Base-by-base conservation (phyloP, 2,113 vertebrate species). In the Oreochromis aureus region DNA sequence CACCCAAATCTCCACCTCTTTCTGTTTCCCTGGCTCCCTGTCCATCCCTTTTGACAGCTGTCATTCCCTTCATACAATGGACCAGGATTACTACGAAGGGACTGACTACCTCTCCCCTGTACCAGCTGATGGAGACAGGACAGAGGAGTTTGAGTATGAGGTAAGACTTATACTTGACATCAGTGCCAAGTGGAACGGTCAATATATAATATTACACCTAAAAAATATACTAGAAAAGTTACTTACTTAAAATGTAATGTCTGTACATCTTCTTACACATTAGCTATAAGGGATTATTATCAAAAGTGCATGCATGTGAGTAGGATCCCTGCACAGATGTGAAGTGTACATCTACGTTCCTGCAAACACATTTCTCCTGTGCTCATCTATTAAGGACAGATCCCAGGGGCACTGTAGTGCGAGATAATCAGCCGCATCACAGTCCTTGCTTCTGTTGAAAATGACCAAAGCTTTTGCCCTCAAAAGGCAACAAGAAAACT, bases 121-220 rank as follows among this genome's bases (percentile, higher is more conserved):
- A 93, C 97, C 97, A 58, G 97, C 96, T 59, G 98, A 98, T 66
- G 97, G 93, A 86, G 98, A 99, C 87, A 97, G 98, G 96, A 93
- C 96, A 16, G 98, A 99, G 55, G 98, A 99, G 91, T 98, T 99
- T 82, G 98, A 99, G 89, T 99, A 98, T 27, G 98, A 99, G 98
- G 98, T 99, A 96, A 97, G 97, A 92, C 63, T 55, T 7, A 3
- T n/a, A 24, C 71, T 12, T 48, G 22, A 54, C 19, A 6, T 24
- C 58, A 13, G 15, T 41, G 58, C 16, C 30, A 56, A 80, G 6
- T 53, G n/a, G 22, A 34, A 82, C 19, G 39, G 36, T 44, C 27
- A 61, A 32, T 76, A 76, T 27, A 27, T 27, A 27, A 27, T 27
- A 27, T 27, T 27, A 27, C 27, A 27, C 27, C 18, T 10, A 4